phyloP scores from a whole-genome alignment of 2,888 invertebrate species.

The Pristionchus arcanus region DNA sequence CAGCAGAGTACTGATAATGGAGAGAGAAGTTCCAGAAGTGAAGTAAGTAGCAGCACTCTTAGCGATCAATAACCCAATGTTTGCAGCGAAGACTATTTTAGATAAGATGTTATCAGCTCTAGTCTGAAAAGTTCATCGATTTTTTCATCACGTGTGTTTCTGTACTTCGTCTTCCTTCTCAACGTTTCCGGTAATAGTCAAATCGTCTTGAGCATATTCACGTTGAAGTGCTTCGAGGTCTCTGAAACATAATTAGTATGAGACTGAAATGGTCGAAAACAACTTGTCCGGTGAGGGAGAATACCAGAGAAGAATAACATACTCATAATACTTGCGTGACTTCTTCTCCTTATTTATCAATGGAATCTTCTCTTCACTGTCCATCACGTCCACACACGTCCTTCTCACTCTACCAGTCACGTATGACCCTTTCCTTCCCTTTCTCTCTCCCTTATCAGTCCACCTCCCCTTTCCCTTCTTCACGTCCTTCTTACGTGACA shows the following conservation, averaged over 20 bases:
- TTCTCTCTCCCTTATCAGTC: constrained; percentile 33
- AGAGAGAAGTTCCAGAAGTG: constrained; percentile 59
- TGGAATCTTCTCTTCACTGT: constrained; percentile 16
- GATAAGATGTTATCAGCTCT: constrained; percentile 56
- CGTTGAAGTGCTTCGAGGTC: constrained; percentile 28
- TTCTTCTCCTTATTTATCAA: constrained; percentile 39
- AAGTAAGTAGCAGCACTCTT: constrained; percentile 58
- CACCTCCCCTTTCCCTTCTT: neutral
- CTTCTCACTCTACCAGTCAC: constrained; percentile 15
- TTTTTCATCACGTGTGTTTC: neutral
- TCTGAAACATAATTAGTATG: constrained; percentile 23
- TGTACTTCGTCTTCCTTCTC: neutral
- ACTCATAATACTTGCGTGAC: constrained; percentile 51
- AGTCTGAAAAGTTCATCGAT: constrained; percentile 53
- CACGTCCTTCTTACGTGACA: neutral
- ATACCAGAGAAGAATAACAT: neutral
- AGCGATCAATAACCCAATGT: constrained; percentile 57
- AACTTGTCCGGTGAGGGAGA: neutral
- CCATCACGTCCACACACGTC: constrained; percentile 29
- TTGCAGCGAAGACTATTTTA: constrained; percentile 57
- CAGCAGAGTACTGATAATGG: constrained; percentile 60
- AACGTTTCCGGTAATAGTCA: neutral
- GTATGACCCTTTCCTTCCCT: constrained; percentile 49
- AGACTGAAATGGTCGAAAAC: neutral
- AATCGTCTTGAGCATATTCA: neutral